Percentiles rank a stretch among this genome's conserved stretches.
These are phyloP conservation scores for Thecophora atra DNA, from an alignment of 2,888 invertebrate genomes.

Conservation along the genomic window DNA sequence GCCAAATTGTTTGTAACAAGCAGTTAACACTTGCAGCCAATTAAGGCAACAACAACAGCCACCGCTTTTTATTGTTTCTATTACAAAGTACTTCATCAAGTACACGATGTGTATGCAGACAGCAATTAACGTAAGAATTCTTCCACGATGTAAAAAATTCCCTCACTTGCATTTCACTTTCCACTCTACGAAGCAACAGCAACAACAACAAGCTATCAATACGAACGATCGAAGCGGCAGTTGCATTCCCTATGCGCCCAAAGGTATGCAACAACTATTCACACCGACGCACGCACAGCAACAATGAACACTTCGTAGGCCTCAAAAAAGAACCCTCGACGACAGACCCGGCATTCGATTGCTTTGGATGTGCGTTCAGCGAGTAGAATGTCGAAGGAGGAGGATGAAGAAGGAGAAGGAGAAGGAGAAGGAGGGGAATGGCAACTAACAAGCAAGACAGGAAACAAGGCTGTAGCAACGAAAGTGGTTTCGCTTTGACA, in stretches of 20 bases:
- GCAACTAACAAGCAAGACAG: not conserved
- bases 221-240: slow-evolving; percentile 4
- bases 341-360: not conserved
- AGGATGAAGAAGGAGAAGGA: not conserved
- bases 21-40: slow-evolving; percentile 32
- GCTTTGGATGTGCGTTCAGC: not conserved
- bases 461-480: not conserved
- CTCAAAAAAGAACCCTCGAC: not conserved
- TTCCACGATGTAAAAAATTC: slow-evolving; percentile 26
- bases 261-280: slow-evolving; percentile 10
- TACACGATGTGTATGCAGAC: not conserved
- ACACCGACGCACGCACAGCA: slow-evolving; percentile 5
- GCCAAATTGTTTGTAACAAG: slow-evolving; percentile 34
- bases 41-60: slow-evolving; percentile 21
- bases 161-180: slow-evolving; percentile 15
- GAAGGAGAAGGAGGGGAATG: not conserved
- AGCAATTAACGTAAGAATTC: slow-evolving; percentile 24
- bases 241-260: slow-evolving; percentile 9
- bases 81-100: not conserved
- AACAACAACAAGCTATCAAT: slow-evolving; percentile 3
- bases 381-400: not conserved
- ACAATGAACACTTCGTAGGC: not conserved
- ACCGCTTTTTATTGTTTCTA: not conserved
- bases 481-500: slow-evolving; percentile 32
- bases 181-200: not conserved